Evolutionary conservation across 2,113 vertebrate species (phyloP), one percentile per base, ranked within the genome.

Genomic region (Corythornis vintsioides): DNA sequence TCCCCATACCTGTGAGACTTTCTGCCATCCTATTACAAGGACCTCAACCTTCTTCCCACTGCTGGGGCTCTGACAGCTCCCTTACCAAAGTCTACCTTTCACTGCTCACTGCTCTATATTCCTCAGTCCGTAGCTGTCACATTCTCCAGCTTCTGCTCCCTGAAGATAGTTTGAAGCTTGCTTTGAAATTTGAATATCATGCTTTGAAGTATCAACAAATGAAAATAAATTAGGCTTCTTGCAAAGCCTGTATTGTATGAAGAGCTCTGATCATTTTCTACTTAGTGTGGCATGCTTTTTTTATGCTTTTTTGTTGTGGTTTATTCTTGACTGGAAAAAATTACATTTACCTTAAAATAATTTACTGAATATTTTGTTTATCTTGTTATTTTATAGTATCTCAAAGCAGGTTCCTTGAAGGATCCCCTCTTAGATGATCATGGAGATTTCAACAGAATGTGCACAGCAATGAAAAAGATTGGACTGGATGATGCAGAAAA

Each of bases 381-480:
- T 87, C 33, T 76, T 93, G 28, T 94, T 95, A 22, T 93, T 95
- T 90, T 92, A 25, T 97, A 99, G 99, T 98, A 99, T 95, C 87
- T 98, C 86, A 99, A 99, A 97, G 94, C 96, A 53, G 99, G 99
- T 55, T 98, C 98, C 7, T 92, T 99, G 95, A 99, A 99, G 96
- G 99, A 99, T 95, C 99, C 99, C 9, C 96, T 99, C 78, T 97
- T 99, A 97, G 99, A 99, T 93, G 99, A 99, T 95, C 98, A 98
- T 1, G 98, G 98, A 26, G 99, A 99, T 97, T 99, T 99, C 86
- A 98, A 96, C 94, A 97, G 99, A 92, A 99, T 99, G 99, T 98
- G 98, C 59, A 98, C 97, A 40, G 99, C 99, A 55, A 99, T 99
- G 99, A 99, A 99, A 97, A 99, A 98, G 97, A 99, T 99, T 84